Evolutionary conservation across 1,140 invertebrate genomes (phyloP).

Genomic region (Tetranychus urticae): DNA sequence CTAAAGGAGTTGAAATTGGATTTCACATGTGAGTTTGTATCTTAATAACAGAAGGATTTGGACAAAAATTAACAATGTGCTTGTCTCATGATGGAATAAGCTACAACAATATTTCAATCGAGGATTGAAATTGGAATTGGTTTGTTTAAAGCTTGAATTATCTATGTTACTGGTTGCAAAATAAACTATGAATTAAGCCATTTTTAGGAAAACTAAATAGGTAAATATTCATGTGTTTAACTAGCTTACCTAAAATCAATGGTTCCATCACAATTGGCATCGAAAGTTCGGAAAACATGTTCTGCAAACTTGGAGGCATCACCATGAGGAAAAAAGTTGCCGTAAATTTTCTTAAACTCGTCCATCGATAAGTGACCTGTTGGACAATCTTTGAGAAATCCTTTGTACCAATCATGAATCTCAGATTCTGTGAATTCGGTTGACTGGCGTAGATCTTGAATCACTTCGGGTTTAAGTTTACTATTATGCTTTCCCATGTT

Average conservation of each 20-base stretch:
- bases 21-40: too few relatives aligned
- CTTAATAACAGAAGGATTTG: background rate
- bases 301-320: slow-evolving; percentile 97
- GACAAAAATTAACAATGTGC: background rate
- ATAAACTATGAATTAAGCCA: background rate
- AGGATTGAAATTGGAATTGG: too few relatives aligned
- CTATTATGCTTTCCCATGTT: slow-evolving; percentile 1
- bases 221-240: background rate
- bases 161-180: too few relatives aligned
- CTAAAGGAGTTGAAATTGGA: too few relatives aligned
- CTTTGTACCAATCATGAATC: slow-evolving; percentile 34
- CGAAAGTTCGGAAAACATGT: slow-evolving; percentile 93
- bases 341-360: slow-evolving; percentile 97
- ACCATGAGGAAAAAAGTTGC: slow-evolving; percentile 89
- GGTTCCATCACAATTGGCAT: slow-evolving; percentile 86
- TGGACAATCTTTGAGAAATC: slow-evolving; percentile 51
- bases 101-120: too few relatives aligned
- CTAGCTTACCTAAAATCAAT: slow-evolving; percentile 56
- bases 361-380: slow-evolving; percentile 83
- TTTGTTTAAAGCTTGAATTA: too few relatives aligned
- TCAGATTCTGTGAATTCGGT: slow-evolving; percentile 11
- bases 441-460: slow-evolving; percentile 9
- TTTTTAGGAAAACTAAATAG: too few relatives aligned
- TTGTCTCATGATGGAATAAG: too few relatives aligned
- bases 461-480: slow-evolving; percentile 10